phyloP scores from a whole-genome alignment of 2,888 invertebrate species.

The Ommatoiulus sabulosus region DNA sequence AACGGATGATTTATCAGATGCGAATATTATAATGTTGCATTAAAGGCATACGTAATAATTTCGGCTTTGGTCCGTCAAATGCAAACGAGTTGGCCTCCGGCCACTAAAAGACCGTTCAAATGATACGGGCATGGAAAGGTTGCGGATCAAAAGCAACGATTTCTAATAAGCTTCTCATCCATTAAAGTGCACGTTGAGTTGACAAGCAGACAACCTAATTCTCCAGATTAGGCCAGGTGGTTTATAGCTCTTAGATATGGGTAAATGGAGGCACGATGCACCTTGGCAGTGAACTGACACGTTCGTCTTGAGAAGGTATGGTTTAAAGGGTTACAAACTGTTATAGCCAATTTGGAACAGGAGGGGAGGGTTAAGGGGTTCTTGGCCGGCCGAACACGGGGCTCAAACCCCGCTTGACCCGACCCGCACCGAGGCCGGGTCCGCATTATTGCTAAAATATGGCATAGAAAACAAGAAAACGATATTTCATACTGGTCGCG shows the following conservation, averaged over 20 bases:
- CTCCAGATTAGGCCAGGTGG: not conserved
- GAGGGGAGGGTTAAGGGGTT: not conserved
- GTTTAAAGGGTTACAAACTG: not conserved
- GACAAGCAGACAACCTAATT: constrained; percentile 44
- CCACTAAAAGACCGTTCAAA: not conserved
- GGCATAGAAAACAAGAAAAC: not conserved
- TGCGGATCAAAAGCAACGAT: not conserved
- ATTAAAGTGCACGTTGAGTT: constrained; percentile 25
- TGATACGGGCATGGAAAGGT: not conserved
- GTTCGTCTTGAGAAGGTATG: not conserved
- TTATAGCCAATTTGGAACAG: not conserved
- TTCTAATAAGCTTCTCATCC: constrained; percentile 25
- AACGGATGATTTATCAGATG: constrained; percentile 32
- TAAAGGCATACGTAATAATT: constrained; percentile 29
- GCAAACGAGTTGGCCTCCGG: not conserved
- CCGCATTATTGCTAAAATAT: constrained; percentile 19
- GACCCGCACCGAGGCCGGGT: not conserved
- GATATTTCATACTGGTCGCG: not conserved
- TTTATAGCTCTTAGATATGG: not conserved
- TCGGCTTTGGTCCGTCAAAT: constrained; percentile 10
- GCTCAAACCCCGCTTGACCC: not conserved
- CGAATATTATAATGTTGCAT: constrained; percentile 41
- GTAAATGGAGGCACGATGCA: constrained; percentile 33
- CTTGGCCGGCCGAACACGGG: constrained; percentile 16
- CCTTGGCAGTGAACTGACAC: constrained; percentile 30